Evolutionary conservation across 2,797 vertebrate species (phyloP).

Genomic region (Chaetodon trifasciatus): DNA sequence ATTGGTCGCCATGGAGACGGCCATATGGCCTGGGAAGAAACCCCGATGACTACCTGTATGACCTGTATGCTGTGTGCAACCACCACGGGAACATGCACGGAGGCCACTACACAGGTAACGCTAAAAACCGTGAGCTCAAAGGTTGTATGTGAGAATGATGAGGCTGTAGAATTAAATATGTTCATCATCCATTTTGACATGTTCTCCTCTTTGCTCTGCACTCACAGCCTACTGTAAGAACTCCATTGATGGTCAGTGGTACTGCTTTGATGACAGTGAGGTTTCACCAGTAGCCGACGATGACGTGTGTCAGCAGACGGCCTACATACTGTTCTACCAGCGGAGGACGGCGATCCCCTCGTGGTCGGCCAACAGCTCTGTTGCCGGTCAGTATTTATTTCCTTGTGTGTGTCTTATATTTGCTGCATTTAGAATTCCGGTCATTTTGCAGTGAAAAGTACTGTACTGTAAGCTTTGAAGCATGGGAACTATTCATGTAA

Average conservation of each 20-base stretch:
- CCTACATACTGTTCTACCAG: conserved; percentile 99
- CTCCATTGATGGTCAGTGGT: conserved; percentile 98
- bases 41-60: conserved; percentile 97
- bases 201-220: background rate
- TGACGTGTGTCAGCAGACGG: conserved; percentile 94
- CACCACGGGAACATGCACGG: conserved; percentile 99
- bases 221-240: conserved; percentile 96
- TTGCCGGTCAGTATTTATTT: conserved; percentile 88
- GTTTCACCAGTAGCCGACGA: conserved; percentile 94
- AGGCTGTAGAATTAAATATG: background rate
- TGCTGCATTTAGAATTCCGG: background rate
- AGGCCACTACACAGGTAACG: conserved; percentile 97
- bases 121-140: background rate
- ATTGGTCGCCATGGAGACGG: conserved; percentile 98
- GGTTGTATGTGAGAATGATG: background rate
- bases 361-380: conserved; percentile 98
- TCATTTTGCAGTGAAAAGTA: background rate
- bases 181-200: background rate
- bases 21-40: conserved; percentile 96
- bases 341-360: conserved; percentile 95
- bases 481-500: conserved; percentile 11
- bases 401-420: background rate
- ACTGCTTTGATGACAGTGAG: conserved; percentile 98
- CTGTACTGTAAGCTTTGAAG: too few species aligned
- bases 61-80: conserved; percentile 98